Evolutionary conservation across 2,113 vertebrate genomes (phyloP), one percentile per base, ranked within the genome.

Genomic region (Nycticorax nycticorax): DNA sequence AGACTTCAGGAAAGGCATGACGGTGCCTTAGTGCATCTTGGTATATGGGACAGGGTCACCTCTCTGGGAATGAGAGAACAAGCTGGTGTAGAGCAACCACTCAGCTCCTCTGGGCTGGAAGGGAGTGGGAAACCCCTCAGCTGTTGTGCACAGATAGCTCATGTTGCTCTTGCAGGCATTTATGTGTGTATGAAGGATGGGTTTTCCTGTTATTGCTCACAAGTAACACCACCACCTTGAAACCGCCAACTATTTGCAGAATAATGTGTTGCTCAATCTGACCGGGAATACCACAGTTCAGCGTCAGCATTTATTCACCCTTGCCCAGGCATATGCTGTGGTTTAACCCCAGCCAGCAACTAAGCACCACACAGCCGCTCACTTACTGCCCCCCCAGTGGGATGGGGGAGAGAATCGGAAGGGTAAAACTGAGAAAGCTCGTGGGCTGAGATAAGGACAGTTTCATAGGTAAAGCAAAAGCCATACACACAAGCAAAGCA

Each of bases 111-210:
- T 72, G 86, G 47, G n/a, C 43, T 73, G 4, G 3, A 1, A 33
- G 43, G 57, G n/a, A 78, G 32, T n/a, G 41, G 69, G 48, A 85
- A 26, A 18, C 60, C 3, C 1, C 56, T 55, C 64, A 57, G 2
- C 19, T 78, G 11, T 14, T 71, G 63, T 28, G 26, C n/a, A 3
- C 4, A 2, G 18, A 12, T 37, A 28, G 37, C 28, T 66, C 8
- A 2, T 27, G 18, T 23, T 86, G 53, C 24, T 71, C 39, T 50
- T 23, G 30, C 9, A 0, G 53, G 48, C 1, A 1, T 62, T 35
- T 89, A 55, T 59, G 32, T 52, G 56, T 37, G 37, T 33, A 11
- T 9, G 32, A 52, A 85, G 56, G 33, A 30, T 48, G 47, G 23
- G 17, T 55, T 81, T 47, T 67, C 15, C 80, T 74, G 21, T 55